These are phyloP conservation scores for Ceyx cyanopectus DNA, from an alignment of 2,113 vertebrate genomes.

Conservation along the genomic window DNA sequence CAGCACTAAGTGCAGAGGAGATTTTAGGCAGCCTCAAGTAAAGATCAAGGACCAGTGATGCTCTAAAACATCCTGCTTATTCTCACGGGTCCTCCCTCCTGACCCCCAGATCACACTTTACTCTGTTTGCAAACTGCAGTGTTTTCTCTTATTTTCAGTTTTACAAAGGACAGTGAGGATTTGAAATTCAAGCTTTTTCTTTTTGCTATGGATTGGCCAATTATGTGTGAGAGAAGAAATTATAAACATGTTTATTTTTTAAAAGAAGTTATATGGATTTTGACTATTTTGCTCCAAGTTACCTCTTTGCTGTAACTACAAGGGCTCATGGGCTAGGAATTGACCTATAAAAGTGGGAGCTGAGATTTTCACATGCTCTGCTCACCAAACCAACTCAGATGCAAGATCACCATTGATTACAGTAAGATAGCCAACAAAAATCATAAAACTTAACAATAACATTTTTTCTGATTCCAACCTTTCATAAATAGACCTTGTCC, in stretches of 20 bases:
- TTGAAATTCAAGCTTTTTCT: constrained; percentile 33
- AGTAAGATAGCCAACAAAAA: background rate
- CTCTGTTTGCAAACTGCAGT: background rate
- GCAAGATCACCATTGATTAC: background rate
- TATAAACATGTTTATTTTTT: background rate
- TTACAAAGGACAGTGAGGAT: background rate
- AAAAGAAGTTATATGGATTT: background rate
- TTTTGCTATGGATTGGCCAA: background rate
- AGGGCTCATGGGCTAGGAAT: accelerated
- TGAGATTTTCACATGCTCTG: background rate
- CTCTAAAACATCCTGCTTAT: background rate
- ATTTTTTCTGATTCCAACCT: background rate
- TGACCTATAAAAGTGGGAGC: accelerated
- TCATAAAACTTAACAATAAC: background rate
- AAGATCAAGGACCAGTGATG: background rate
- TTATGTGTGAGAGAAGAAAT: background rate
- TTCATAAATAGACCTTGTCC: background rate
- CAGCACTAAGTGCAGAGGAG: accelerated
- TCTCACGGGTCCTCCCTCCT: background rate
- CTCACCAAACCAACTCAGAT: background rate
- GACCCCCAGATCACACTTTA: background rate
- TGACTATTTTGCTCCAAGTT: background rate
- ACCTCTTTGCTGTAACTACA: background rate
- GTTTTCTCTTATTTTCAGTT: constrained; percentile 19
- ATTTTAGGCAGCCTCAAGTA: background rate